Evolutionary conservation across 2,888 invertebrate genomes (phyloP).

Genomic region (Bellardia pandia): DNA sequence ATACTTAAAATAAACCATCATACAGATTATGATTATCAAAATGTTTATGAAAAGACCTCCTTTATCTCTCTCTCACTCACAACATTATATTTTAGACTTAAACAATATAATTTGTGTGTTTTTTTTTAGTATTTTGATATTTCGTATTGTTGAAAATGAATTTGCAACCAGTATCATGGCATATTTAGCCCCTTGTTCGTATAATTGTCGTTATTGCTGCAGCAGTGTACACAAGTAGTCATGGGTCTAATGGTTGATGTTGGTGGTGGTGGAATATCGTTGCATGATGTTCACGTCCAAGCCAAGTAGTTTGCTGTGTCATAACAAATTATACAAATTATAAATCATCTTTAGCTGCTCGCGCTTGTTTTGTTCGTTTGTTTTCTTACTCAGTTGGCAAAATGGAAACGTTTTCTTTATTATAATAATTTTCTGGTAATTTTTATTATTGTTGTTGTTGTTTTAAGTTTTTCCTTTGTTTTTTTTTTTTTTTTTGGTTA

Average conservation of each 20-base stretch:
- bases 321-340: slow-evolving; percentile 70
- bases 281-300: neutral
- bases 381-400: slow-evolving; percentile 38
- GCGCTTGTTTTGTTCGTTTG: slow-evolving; percentile 27
- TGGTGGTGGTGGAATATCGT: neutral
- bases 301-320: slow-evolving; percentile 54
- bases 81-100: neutral
- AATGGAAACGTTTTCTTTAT: slow-evolving; percentile 61
- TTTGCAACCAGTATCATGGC: slow-evolving; percentile 57
- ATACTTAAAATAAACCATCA: neutral
- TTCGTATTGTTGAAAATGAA: slow-evolving; percentile 39
- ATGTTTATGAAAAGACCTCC: neutral
- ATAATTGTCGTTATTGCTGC: slow-evolving; percentile 53
- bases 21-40: neutral
- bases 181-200: slow-evolving; percentile 51
- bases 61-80: neutral
- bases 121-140: neutral
- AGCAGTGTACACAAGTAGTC: neutral
- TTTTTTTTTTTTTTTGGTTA: no score
- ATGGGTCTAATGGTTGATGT: slow-evolving; percentile 16
- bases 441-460: slow-evolving; percentile 41
- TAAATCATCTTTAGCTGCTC: slow-evolving; percentile 65
- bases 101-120: slow-evolving; percentile 31
- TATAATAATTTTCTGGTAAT: slow-evolving; percentile 41
- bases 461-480: slow-evolving; percentile 1